A percentile compares a stretch with the other conserved stretches of the same genome.
These are phyloP conservation scores for Channallabes apus DNA, from an alignment of 2,797 vertebrate genomes.

Conservation along the genomic window DNA sequence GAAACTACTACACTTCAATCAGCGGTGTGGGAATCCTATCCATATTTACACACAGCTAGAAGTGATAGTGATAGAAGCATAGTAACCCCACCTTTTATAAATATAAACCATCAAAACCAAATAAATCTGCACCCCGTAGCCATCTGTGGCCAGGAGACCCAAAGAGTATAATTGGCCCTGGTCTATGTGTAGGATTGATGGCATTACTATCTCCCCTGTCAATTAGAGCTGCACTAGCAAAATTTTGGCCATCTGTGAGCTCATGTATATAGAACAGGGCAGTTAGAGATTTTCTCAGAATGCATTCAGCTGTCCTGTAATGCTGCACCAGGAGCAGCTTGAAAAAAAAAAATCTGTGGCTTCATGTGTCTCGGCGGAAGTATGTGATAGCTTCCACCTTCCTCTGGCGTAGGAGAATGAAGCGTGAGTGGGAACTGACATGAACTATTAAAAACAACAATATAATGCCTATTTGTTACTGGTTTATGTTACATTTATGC, in stretches of 20 bases:
- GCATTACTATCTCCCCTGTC: slow-evolving; percentile 29
- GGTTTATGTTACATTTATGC: neutral
- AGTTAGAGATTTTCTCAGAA: neutral
- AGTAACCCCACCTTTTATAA: neutral
- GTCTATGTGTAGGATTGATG: slow-evolving; percentile 31
- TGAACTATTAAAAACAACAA: neutral
- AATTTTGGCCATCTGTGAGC: slow-evolving; percentile 26
- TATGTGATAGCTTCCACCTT: neutral
- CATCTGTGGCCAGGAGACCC: slow-evolving; percentile 22
- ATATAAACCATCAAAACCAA: slow-evolving; percentile 1
- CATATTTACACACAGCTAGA: neutral
- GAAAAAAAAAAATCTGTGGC: slow-evolving; percentile 8
- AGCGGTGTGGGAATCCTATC: neutral
- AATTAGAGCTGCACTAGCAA: slow-evolving; percentile 20
- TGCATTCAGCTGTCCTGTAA: slow-evolving; percentile 21
- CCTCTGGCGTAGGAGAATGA: neutral
- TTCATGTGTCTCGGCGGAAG: neutral
- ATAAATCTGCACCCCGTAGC: neutral
- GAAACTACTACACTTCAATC: neutral
- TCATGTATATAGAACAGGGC: slow-evolving; percentile 15
- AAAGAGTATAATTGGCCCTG: slow-evolving; percentile 19
- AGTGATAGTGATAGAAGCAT: neutral
- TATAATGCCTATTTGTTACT: neutral
- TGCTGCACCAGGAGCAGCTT: slow-evolving; percentile 21
- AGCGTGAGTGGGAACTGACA: neutral